Evolutionary conservation across 2,797 vertebrate species (phyloP).

Genomic region (Hafferia zeledoni): DNA sequence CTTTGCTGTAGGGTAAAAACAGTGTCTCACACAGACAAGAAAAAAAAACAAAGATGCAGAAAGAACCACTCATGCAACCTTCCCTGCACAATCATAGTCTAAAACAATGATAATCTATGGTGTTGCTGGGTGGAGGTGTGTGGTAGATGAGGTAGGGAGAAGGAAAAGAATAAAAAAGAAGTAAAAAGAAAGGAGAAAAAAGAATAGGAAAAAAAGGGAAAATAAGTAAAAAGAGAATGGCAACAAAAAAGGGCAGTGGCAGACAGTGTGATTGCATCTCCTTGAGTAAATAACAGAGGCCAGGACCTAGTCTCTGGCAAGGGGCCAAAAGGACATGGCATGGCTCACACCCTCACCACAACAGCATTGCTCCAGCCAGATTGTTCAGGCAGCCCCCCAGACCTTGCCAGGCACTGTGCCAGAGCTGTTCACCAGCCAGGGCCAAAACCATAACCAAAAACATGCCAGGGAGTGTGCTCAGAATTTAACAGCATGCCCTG

Average conservation of each 20-base stretch:
- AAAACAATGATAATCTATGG: not conserved
- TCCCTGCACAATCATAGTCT: not conserved
- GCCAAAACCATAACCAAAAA: not conserved
- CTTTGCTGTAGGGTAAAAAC: not conserved
- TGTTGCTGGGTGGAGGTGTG: accelerated
- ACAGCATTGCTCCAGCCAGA: not conserved
- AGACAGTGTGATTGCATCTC: not conserved
- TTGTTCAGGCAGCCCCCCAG: not conserved
- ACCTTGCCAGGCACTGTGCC: not conserved
- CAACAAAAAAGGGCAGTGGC: not conserved
- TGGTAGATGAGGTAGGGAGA: too few species aligned
- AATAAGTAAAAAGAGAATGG: accelerated
- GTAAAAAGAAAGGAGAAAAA: accelerated
- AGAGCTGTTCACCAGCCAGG: accelerated
- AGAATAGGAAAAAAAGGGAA: too few species aligned
- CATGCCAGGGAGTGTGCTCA: not conserved
- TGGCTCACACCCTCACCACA: not conserved
- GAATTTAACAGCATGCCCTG: not conserved
- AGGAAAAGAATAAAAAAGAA: accelerated
- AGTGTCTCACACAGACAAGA: not conserved
- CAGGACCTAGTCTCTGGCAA: not conserved
- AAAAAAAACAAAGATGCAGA: not conserved
- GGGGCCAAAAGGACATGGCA: not conserved
- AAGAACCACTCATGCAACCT: not conserved
- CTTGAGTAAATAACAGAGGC: not conserved